Conservation (phyloP, 2,888 invertebrate genomes). For the Onthophagus sagittarius region DNA sequence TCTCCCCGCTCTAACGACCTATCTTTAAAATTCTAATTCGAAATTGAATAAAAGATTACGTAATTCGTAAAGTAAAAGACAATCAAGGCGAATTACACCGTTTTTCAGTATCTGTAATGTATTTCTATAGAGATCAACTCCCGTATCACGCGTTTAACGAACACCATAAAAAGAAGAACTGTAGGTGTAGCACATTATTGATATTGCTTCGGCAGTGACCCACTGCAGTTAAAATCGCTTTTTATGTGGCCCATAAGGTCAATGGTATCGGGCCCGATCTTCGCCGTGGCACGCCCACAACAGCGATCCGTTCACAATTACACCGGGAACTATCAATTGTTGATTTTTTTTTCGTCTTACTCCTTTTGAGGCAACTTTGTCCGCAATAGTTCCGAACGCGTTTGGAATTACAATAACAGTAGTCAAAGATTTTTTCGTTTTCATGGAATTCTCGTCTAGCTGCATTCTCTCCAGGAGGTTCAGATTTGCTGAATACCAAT, state of each 20-base stretch:
- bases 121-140: not conserved
- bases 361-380: not conserved
- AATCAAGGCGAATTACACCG: not conserved
- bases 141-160: conserved; percentile 2
- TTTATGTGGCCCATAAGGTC: conserved; percentile 8
- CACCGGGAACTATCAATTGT: conserved; percentile 3
- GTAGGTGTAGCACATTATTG: conserved; percentile 9
- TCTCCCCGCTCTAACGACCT: too few species aligned
- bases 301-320: not conserved
- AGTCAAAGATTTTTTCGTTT: not conserved
- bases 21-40: too few species aligned
- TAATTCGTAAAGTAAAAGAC: not conserved
- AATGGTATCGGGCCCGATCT: conserved; percentile 7
- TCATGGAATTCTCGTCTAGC: not conserved
- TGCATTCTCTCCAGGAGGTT: not conserved
- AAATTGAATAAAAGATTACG: not conserved
- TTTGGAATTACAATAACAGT: not conserved
- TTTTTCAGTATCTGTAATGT: not conserved
- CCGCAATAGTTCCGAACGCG: not conserved
- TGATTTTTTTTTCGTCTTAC: conserved; percentile 3
- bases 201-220: conserved; percentile 8
- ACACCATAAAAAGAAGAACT: not conserved
- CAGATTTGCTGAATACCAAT: not conserved
- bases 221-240: conserved; percentile 6
- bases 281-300: conserved; percentile 9